Conservation (phyloP, 2,888 invertebrate genomes). For the Syrista parreyssii region DNA sequence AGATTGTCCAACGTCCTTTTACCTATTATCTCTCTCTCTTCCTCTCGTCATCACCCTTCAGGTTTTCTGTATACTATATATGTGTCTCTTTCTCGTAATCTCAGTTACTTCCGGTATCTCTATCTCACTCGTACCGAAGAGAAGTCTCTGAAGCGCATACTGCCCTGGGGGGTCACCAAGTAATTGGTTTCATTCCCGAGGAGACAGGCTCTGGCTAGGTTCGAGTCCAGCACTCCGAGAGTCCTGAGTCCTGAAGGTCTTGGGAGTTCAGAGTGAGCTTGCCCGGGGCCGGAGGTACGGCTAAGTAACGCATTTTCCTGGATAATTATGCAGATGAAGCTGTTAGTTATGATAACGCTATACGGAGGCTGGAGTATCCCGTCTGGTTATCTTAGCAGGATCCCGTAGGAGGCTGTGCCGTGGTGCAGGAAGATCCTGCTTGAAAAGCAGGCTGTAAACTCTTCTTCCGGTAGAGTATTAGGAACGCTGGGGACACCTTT, state of each 20-base stretch:
- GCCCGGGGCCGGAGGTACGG: constrained; percentile 37
- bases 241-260: constrained; percentile 25
- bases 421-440: too few relatives aligned
- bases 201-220: constrained; percentile 57
- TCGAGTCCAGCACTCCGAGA: constrained; percentile 30
- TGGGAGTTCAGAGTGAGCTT: constrained; percentile 13
- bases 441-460: too few relatives aligned
- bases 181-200: constrained; percentile 64
- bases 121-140: constrained; percentile 29
- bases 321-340: constrained; percentile 63
- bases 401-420: constrained; percentile 20
- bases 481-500: too few relatives aligned
- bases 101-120: constrained; percentile 20
- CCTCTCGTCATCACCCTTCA: constrained; percentile 32
- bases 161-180: constrained; percentile 60
- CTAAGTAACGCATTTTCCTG: constrained; percentile 58
- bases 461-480: too few relatives aligned
- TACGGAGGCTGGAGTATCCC: constrained; percentile 37
- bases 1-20: constrained; percentile 23
- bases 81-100: constrained; percentile 19
- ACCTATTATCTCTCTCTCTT: constrained; percentile 19
- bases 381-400: constrained; percentile 46
- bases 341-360: constrained; percentile 61
- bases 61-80: too few relatives aligned
- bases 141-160: constrained; percentile 30